Base-by-base conservation (phyloP, 2,113 vertebrate genomes). In the Malurus cyaneus region DNA sequence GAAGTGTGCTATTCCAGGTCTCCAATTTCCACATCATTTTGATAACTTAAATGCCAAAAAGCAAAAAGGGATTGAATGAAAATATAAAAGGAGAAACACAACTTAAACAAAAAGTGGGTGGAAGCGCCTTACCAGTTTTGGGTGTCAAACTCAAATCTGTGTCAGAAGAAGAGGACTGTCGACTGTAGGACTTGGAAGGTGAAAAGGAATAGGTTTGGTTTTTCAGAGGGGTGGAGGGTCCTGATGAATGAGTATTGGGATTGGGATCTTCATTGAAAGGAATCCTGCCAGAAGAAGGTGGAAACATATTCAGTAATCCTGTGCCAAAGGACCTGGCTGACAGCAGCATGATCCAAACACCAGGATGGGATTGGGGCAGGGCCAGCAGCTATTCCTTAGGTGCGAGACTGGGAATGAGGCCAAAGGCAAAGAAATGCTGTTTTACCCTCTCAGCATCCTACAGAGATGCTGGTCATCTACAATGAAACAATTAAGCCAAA, bases 131-230 rank as follows among this genome's bases (percentile, higher is more conserved):
- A 99, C 99, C 99, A 97, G 99, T 99, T 98, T 99, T 99, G 98
- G 99, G 99, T 98, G 99, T 99, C 98, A 99, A 99, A 99, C 99
- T 99, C 99, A 99, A 99, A 98, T 99, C 99, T 98, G 99, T 99
- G 98, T 99, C 99, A 98, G 99, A 99, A 98, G 99, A 99, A 97
- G 99, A 99, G 98, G 99, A 99, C 98, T 99, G 99, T 97, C 99
- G 99, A 97, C 99, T 99, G 99, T 99, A 99, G 98, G 99, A 99
- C 99, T 99, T 99, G 99, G 98, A 99, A 98, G 99, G 99, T 99
- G 99, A 99, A 98, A 99, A 99, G 98, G 99, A 99, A 98, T 99
- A 99, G 98, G 99, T 99, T 97, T 99, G 99, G 98, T 98, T 98
- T 99, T 99, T 99, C 99, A 99, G 98, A 99, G 99, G 99, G 98